phyloP scores from a whole-genome alignment of 2,797 vertebrate species.

The Pangasius sanitwongsei region DNA sequence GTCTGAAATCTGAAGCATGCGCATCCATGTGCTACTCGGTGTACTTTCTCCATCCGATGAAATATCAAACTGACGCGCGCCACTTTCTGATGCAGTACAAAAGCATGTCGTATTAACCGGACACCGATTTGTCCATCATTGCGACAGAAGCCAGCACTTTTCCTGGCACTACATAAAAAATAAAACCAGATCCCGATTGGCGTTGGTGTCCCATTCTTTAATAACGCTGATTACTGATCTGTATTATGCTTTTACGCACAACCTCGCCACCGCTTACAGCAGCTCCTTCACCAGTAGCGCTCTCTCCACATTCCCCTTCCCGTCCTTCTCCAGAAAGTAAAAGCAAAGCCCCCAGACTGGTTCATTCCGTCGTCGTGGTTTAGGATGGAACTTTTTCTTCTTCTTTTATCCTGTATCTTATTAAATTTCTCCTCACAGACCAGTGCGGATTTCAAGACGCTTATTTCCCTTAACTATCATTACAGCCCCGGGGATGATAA shows the following conservation, averaged over 20 bases:
- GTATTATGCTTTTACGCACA: constrained; percentile 26
- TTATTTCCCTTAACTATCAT: constrained; percentile 59
- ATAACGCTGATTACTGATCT: neutral
- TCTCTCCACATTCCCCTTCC: neutral
- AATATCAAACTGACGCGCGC: constrained; percentile 29
- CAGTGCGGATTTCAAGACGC: constrained; percentile 87
- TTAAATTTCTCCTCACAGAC: constrained; percentile 95
- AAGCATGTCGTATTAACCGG: neutral
- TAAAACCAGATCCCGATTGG: constrained; percentile 28
- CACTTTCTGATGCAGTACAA: constrained; percentile 32
- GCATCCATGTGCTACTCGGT: constrained; percentile 35
- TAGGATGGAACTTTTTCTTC: constrained; percentile 70
- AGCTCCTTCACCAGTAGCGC: constrained; percentile 26
- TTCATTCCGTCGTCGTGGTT: constrained; percentile 54
- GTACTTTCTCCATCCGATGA: constrained; percentile 32
- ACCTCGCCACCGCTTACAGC: constrained; percentile 14
- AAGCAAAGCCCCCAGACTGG: neutral
- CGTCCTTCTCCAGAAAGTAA: constrained; percentile 31
- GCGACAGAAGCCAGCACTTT: constrained; percentile 56
- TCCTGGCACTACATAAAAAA: constrained; percentile 55
- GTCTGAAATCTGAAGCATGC: constrained; percentile 28
- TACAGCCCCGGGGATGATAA: constrained; percentile 51
- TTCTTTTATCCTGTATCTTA: constrained; percentile 76
- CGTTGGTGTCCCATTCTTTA: constrained; percentile 34
- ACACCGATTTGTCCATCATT: constrained; percentile 55